Conservation (phyloP, 2,797 vertebrate genomes). For the Cynopterus sphinx region DNA sequence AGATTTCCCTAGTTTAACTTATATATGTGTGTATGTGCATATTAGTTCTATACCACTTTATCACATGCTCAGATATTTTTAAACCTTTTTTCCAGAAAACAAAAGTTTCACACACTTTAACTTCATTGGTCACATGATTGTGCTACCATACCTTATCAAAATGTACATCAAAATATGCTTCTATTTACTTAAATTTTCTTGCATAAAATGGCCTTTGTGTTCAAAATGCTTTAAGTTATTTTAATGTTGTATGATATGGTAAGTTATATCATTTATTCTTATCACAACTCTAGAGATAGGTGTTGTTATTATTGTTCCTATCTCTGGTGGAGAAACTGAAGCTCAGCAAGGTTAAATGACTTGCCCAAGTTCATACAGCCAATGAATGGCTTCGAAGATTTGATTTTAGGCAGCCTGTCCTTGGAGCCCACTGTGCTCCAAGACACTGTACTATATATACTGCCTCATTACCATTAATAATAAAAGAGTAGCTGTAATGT, state of each 20-base stretch:
- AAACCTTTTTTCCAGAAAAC: background rate
- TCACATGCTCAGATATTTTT: background rate
- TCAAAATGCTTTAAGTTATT: background rate
- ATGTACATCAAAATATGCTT: background rate
- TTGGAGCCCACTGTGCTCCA: background rate
- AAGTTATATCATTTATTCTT: background rate
- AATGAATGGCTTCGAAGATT: background rate
- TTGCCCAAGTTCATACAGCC: background rate
- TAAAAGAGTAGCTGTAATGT: background rate
- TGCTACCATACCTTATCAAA: background rate
- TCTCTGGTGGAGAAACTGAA: background rate
- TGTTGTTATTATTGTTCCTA: background rate
- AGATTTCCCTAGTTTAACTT: background rate
- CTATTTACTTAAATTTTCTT: constrained; percentile 13
- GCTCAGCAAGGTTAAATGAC: background rate
- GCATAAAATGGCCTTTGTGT: background rate
- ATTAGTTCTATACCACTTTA: background rate
- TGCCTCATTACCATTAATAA: background rate
- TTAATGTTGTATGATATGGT: background rate
- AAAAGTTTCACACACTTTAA: background rate
- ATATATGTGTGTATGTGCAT: background rate
- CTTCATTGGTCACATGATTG: background rate
- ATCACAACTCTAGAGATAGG: background rate
- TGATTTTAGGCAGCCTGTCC: background rate
- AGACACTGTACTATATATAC: background rate